Percentiles rank a stretch among this genome's conserved stretches.
phyloP scores from a whole-genome alignment of 2,113 vertebrate species.

The Leptosomus discolor region DNA sequence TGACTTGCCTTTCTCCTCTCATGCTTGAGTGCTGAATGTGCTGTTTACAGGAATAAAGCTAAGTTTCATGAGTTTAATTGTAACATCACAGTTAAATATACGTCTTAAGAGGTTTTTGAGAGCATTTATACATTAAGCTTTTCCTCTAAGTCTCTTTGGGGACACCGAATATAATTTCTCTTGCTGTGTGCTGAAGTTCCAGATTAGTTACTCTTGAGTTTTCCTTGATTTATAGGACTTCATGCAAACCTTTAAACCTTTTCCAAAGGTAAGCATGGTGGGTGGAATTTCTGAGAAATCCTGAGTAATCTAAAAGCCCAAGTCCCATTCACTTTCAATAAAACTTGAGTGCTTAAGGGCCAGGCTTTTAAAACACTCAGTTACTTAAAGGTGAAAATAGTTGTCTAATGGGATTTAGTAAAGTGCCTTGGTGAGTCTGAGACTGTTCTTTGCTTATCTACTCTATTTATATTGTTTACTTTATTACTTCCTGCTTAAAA shows the following conservation, averaged over 20 bases:
- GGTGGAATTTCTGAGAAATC: conserved; percentile 11
- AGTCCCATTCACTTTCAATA: not conserved
- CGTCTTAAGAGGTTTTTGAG: not conserved
- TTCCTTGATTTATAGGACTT: not conserved
- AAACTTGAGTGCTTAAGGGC: not conserved
- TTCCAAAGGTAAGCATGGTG: not conserved
- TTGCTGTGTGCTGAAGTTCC: not conserved
- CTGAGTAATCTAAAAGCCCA: not conserved
- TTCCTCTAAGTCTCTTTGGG: not conserved
- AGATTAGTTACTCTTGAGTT: not conserved
- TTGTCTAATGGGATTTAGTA: not conserved
- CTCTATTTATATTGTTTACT: not conserved
- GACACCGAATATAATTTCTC: not conserved
- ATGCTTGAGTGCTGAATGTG: not conserved
- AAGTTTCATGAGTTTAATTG: not conserved
- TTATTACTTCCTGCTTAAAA: conserved; percentile 36
- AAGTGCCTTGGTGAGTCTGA: not conserved
- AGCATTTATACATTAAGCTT: not conserved
- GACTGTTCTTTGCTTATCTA: not conserved
- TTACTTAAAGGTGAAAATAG: conserved; percentile 9
- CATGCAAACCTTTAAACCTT: not conserved
- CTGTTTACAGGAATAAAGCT: not conserved
- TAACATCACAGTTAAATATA: not conserved
- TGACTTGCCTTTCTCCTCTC: not conserved
- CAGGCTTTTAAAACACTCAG: not conserved